Evolutionary conservation across 92 coral and sea anemone genomes (phyloP).

Genomic region (Isaurus tuberculatus): DNA sequence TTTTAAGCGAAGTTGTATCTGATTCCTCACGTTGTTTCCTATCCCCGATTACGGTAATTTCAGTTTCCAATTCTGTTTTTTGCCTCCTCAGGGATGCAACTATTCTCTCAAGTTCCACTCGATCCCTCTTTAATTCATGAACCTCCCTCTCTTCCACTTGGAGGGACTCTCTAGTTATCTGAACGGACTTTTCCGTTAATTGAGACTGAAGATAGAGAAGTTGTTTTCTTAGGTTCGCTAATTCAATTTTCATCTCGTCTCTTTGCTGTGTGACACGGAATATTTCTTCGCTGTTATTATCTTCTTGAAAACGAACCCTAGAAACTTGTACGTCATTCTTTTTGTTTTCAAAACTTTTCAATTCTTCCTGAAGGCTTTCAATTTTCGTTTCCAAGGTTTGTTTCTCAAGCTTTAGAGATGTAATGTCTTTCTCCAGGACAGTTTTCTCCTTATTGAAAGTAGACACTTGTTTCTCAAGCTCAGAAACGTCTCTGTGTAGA

Average conservation of each 20-base stretch:
- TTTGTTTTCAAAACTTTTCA: conserved; percentile 32
- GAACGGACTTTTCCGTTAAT: conserved; percentile 48
- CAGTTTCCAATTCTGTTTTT: conserved; percentile 88
- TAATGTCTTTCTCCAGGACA: conserved; percentile 54
- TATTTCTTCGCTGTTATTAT: conserved; percentile 62
- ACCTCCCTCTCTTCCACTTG: conserved; percentile 67
- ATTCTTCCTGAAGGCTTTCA: conserved; percentile 53
- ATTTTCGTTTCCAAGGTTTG: conserved; percentile 62
- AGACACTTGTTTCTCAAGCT: conserved; percentile 62
- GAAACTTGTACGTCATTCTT: conserved; percentile 7
- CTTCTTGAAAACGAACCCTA: conserved; percentile 50
- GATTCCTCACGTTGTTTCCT: conserved; percentile 74
- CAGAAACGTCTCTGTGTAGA: conserved; percentile 69
- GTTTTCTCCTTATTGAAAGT: conserved; percentile 53
- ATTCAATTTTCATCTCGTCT: conserved; percentile 64
- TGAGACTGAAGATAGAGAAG: conserved; percentile 52
- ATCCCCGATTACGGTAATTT: conserved; percentile 70
- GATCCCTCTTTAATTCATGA: conserved; percentile 66
- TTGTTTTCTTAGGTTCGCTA: conserved; percentile 58
- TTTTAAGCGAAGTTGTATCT: conserved; percentile 68
- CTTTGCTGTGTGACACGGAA: conserved; percentile 63
- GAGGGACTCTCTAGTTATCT: conserved; percentile 55
- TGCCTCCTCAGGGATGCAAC: conserved; percentile 73
- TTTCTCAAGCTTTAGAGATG: conserved; percentile 57
- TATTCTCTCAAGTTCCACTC: conserved; percentile 80